A percentile compares a stretch with the other conserved stretches of the same genome.
phyloP scores from a whole-genome alignment of 2,888 invertebrate genomes.

The Cephus nigrinus region DNA sequence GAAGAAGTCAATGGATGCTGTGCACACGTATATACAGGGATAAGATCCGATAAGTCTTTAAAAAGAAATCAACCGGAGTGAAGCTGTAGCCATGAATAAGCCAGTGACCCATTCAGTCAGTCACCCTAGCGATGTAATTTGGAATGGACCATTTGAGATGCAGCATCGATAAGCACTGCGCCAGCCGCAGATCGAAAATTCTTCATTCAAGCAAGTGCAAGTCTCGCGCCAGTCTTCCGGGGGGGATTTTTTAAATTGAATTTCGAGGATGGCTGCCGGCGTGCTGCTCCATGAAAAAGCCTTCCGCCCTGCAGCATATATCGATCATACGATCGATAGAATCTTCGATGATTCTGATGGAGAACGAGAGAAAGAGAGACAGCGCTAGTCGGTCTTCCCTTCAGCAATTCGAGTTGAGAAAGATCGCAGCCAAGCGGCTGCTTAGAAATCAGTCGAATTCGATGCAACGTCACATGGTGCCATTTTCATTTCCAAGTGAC shows the following conservation, averaged over 20 bases:
- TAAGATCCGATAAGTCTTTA: too few species aligned
- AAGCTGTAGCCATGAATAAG: not conserved
- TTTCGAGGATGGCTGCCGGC: not conserved
- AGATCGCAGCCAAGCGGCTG: not conserved
- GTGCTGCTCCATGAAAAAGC: not conserved
- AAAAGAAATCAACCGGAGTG: not conserved
- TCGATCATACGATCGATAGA: not conserved
- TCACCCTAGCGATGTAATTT: not conserved
- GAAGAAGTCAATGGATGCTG: not conserved
- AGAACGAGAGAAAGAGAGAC: too few species aligned
- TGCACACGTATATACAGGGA: too few species aligned
- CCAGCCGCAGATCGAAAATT: not conserved
- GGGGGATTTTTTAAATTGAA: not conserved
- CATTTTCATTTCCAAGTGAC: not conserved
- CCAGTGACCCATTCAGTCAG: not conserved
- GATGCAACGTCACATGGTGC: not conserved
- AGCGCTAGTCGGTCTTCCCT: not conserved
- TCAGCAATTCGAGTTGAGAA: not conserved
- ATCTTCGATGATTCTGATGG: not conserved
- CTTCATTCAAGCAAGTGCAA: not conserved
- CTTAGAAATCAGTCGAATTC: not conserved
- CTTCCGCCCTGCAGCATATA: not conserved
- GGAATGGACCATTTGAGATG: not conserved
- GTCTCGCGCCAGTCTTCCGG: not conserved
- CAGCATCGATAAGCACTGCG: not conserved